Base-by-base conservation (phyloP, 2,888 invertebrate species). In the Ochlodes sylvanus region DNA sequence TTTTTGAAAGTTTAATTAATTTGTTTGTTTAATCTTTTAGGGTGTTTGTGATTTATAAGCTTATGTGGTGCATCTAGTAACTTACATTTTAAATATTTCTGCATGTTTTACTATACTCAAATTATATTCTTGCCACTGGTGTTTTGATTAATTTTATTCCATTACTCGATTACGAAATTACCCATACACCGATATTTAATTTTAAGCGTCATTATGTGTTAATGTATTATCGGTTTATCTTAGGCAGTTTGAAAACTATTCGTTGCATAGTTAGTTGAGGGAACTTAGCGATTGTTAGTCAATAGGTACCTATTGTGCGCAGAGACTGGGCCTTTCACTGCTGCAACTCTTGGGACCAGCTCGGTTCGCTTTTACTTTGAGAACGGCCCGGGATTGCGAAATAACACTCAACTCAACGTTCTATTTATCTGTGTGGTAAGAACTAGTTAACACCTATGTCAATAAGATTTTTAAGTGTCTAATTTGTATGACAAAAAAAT, bases 291-390 rank as follows among this genome's bases (percentile, higher is more conserved):
- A 19, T 50, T 19, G 50, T 50, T 50, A 50, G 50, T 50, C 50
- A 50, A 50, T 19, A 58, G 58, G 21, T 58, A 34, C 10, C n/a
- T n/a, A n/a, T n/a, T n/a, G n/a, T 21, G 42, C 21, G 19, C 57
- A 15, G 41, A 41, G 17, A 57, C 38, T 41, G 56, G 57, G 21
- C 58, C 58, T 58, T 58, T 58, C 58, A 58, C 58, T 19, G 19
- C 44, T 27, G 15, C n/a, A n/a, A 32, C 54, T 44, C 58, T 58
- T 44, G 58, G 58, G 58, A 58, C 58, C 19, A 21, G 9, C n/a
- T 27, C 10, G 19, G 19, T 50, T 50, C 27, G 58, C 21, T 58
- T 58, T 44, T 58, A 58, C 50, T 50, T 50, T 50, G 50, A 50
- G 50, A 50, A 17, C 50, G 19, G 10, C 17, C 6, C 50, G 50